Percentiles rank a stretch among this genome's conserved stretches.
Conservation (phyloP, 2,797 vertebrate species). For the Pangasius macronema region DNA sequence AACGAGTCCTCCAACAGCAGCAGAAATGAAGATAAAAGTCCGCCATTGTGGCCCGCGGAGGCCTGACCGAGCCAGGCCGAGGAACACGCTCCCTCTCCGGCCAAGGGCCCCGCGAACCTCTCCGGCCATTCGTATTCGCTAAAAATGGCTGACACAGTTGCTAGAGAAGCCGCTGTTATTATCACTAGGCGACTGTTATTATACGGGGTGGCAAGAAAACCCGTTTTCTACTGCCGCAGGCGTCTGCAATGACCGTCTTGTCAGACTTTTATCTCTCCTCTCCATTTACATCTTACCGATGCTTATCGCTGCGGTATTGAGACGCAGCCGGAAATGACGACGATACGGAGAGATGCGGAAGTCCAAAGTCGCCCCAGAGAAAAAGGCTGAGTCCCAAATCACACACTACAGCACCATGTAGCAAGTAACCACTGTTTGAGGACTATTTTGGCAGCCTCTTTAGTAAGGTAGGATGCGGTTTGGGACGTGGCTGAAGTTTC, state of each 20-base stretch:
- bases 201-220: background rate
- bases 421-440: background rate
- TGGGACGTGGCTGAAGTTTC: background rate
- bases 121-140: slow-evolving; percentile 70
- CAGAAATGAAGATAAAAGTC: slow-evolving; percentile 66
- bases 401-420: background rate
- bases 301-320: slow-evolving; percentile 68
- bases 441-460: background rate
- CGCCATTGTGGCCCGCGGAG: slow-evolving; percentile 62
- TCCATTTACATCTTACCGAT: slow-evolving; percentile 71
- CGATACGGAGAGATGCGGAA: slow-evolving; percentile 59
- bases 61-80: slow-evolving; percentile 45
- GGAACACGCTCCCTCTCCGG: slow-evolving; percentile 61
- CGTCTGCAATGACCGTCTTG: slow-evolving; percentile 6
- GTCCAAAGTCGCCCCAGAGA: slow-evolving; percentile 60
- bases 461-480: background rate
- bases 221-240: background rate
- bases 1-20: slow-evolving; percentile 63
- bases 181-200: background rate
- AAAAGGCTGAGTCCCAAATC: slow-evolving; percentile 13
- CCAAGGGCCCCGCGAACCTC: slow-evolving; percentile 66
- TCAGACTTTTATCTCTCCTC: slow-evolving; percentile 42
- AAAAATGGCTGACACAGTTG: slow-evolving; percentile 69
- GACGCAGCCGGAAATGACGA: slow-evolving; percentile 79
- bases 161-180: slow-evolving; percentile 12